phyloP scores from a whole-genome alignment of 1,140 invertebrate species.

The Listronotus oregonensis region DNA sequence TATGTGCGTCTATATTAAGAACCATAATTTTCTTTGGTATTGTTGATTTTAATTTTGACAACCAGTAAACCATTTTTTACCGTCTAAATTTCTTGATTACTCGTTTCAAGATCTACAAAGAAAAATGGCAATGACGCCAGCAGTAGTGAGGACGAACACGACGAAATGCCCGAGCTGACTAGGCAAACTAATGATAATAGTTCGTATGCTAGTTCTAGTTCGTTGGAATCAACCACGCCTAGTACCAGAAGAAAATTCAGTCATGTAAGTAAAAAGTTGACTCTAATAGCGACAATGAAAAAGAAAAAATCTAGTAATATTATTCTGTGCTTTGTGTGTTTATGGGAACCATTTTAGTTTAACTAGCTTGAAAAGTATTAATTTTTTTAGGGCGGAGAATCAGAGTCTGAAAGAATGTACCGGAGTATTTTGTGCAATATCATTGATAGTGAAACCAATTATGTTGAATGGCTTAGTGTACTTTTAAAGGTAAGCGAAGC shows the following conservation, averaged over 20 bases:
- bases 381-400: constrained; percentile 49
- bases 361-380: no score
- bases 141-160: constrained; percentile 57
- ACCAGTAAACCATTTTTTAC: no score
- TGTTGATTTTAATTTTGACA: no score
- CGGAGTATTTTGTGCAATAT: constrained; percentile 86
- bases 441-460: constrained; percentile 87
- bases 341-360: no score
- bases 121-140: constrained; percentile 48
- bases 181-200: constrained; percentile 48
- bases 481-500: constrained; percentile 75
- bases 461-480: constrained; percentile 86
- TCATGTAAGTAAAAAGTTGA: constrained; percentile 45
- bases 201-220: constrained; percentile 56
- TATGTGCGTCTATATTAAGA: no score
- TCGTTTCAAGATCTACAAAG: constrained; percentile 40
- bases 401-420: constrained; percentile 76
- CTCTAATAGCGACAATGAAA: no score
- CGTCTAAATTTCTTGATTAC: no score
- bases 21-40: no score
- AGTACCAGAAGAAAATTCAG: constrained; percentile 52
- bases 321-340: no score
- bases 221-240: constrained; percentile 54
- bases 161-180: constrained; percentile 53
- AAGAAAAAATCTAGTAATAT: no score